Percentiles rank a stretch among this genome's conserved stretches.
phyloP scores from a whole-genome alignment of 2,113 vertebrate species.

The Orycteropus afer region DNA sequence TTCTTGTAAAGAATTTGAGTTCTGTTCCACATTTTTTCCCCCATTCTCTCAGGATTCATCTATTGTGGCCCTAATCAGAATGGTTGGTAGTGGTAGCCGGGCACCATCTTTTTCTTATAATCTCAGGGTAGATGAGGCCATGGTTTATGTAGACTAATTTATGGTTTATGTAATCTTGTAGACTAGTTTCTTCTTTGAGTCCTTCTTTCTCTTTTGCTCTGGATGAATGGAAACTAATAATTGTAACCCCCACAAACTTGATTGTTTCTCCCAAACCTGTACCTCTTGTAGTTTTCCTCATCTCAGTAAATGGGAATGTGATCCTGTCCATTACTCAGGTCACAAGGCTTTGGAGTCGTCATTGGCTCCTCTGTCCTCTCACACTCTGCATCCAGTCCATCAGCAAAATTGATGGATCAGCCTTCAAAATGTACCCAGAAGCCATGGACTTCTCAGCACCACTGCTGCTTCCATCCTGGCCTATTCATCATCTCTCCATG shows the following conservation, averaged over 20 bases:
- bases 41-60: neutral
- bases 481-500: no score
- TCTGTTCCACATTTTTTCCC: neutral
- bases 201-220: neutral
- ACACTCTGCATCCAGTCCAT: neutral
- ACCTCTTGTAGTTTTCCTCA: neutral
- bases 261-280: neutral
- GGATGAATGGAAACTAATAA: neutral
- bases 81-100: neutral
- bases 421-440: neutral
- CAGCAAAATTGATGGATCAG: neutral
- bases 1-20: neutral
- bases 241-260: neutral
- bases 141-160: neutral
- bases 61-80: neutral
- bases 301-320: neutral
- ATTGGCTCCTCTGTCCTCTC: neutral
- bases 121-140: neutral
- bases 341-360: neutral
- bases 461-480: neutral
- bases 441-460: neutral
- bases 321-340: neutral
- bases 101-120: neutral
- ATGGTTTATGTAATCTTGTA: no score
- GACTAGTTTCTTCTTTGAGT: neutral